A percentile compares a stretch with the other conserved stretches of the same genome.
Evolutionary conservation across 1,140 invertebrate genomes (phyloP).

Genomic region (Araneus ventricosus): DNA sequence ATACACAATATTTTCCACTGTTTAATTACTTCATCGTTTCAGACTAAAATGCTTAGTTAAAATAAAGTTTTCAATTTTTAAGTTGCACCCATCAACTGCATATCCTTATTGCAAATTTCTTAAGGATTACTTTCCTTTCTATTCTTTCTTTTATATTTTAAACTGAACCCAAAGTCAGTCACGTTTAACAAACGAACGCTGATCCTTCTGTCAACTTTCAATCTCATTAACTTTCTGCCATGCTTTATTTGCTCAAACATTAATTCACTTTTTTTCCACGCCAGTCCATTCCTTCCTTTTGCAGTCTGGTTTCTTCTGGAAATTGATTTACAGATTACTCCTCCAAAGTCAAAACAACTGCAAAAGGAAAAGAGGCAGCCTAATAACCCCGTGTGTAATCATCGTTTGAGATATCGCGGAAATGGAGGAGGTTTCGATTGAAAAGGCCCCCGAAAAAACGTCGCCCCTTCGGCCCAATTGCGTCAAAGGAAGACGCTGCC

Average conservation of each 20-base stretch:
- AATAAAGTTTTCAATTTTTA: too few relatives aligned
- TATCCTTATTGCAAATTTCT: too few relatives aligned
- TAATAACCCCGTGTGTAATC: constrained; percentile 55
- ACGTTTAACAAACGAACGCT: too few relatives aligned
- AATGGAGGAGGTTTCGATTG: not conserved
- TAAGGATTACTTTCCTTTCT: too few relatives aligned
- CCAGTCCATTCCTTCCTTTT: not conserved
- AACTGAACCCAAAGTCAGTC: too few relatives aligned
- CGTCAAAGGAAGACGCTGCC: constrained; percentile 50
- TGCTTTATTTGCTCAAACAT: not conserved
- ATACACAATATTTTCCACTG: too few relatives aligned
- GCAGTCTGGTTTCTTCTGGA: not conserved
- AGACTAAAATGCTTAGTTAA: too few relatives aligned
- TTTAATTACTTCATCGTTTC: too few relatives aligned
- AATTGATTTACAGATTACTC: constrained; percentile 17
- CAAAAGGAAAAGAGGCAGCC: not conserved
- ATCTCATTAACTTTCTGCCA: not conserved
- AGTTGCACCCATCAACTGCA: too few relatives aligned
- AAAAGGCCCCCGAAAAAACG: not conserved
- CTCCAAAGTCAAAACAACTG: constrained; percentile 29
- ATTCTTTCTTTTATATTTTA: too few relatives aligned
- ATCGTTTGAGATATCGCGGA: constrained; percentile 38
- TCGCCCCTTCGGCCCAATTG: constrained; percentile 49
- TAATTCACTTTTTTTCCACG: not conserved
- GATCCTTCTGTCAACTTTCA: not conserved